These are phyloP conservation scores for Eulithis testata DNA, from an alignment of 2,888 invertebrate genomes.

Conservation along the genomic window DNA sequence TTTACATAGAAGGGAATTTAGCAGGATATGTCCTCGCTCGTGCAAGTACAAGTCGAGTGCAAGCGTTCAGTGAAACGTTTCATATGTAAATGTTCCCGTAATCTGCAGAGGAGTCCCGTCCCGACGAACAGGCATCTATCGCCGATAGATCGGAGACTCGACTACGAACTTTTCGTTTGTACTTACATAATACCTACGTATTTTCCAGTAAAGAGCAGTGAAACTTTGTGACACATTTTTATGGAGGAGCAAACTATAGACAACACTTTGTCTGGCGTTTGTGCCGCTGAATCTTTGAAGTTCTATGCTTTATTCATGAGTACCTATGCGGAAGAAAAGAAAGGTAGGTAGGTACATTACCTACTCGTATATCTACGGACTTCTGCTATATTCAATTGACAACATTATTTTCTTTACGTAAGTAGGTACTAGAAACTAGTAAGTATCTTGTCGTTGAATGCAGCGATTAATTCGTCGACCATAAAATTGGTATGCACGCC, in stretches of 20 bases:
- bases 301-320: conserved; percentile 43
- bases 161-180: conserved; percentile 63
- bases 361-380: conserved; percentile 18
- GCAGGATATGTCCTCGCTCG: conserved; percentile 59
- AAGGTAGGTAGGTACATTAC: not conserved
- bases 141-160: conserved; percentile 64
- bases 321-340: conserved; percentile 35
- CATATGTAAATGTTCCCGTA: conserved; percentile 79
- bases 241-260: conserved; percentile 49
- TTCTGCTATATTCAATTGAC: conserved; percentile 14
- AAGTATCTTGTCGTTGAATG: too few species aligned
- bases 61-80: conserved; percentile 77
- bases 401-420: conserved; percentile 16
- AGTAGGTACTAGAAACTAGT: not conserved
- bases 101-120: conserved; percentile 65
- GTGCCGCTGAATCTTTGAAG: conserved; percentile 42
- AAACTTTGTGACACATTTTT: conserved; percentile 54
- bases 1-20: conserved; percentile 60
- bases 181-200: conserved; percentile 50
- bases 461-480: too few species aligned
- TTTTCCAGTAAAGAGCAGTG: conserved; percentile 57
- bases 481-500: too few species aligned
- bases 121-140: conserved; percentile 69
- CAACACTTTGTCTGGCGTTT: conserved; percentile 46
- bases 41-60: conserved; percentile 70